Evolutionary conservation across 2,797 vertebrate genomes (phyloP), one percentile per base, ranked within the genome.

Genomic region (Neosilurus hyrtlii): DNA sequence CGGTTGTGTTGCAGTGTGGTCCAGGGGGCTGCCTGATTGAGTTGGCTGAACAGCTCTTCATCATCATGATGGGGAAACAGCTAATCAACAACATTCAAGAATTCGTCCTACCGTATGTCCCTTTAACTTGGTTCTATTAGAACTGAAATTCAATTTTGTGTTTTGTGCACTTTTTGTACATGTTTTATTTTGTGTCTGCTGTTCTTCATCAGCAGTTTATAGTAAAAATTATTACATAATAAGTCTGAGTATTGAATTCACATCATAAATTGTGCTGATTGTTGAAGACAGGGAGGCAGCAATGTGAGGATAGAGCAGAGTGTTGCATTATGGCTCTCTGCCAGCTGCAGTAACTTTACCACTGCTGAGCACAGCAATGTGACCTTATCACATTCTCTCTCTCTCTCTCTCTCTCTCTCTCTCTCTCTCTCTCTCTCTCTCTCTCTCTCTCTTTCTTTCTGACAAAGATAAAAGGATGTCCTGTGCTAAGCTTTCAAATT

Each of bases 21-120:
- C 93, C 95, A 0, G 94, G 95, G 0, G 94, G 95, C 14, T 96
- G 95, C 85, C 92, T 95, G 57, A 95, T 95, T 24, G 93, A 95
- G 85, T 88, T 96, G 77, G 94, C 95, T 73, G 92, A 95, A 83
- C 93, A 95, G 49, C 95, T 95, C 59, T 96, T 96, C 87, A 93
- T 96, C 89, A 95, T 95, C 87, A 95, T 94, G 94, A 95, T 95
- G 81, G 95, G 95, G 65, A 95, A 95, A 86, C 94, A 95, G 87
- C 90, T 96, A 37, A 92, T 94, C 90, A 94, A 93, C 92, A 95
- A 95, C 63, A 12, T 94, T 66, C 94, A 96, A 88, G 94, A 96
- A 89, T 95, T 95, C 62, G 79, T 95, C 37, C 83, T 95, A 79
- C 95, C 93, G 93, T 95, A 92, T n/a, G 94, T 93, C 11, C 49